phyloP scores from a whole-genome alignment of 2,888 invertebrate species.

The Coenonympha arcania region DNA sequence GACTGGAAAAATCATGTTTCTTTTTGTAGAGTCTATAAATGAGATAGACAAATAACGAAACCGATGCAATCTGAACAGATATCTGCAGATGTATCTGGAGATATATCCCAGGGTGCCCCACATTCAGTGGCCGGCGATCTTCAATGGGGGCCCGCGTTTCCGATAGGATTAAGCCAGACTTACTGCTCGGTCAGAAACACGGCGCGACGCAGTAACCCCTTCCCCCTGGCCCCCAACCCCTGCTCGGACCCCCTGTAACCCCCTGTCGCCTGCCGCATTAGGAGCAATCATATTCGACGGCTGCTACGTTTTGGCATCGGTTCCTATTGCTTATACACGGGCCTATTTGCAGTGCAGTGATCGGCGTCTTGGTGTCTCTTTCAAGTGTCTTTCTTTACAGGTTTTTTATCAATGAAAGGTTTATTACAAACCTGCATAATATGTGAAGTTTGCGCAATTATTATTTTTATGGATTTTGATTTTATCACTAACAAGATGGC shows the following conservation, averaged over 20 bases:
- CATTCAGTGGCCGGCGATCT: constrained; percentile 56
- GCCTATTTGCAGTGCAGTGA: constrained; percentile 68
- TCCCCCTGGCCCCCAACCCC: constrained; percentile 36
- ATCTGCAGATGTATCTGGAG: constrained; percentile 52
- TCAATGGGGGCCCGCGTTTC: constrained; percentile 70
- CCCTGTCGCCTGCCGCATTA: constrained; percentile 57
- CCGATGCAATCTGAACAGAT: constrained; percentile 26
- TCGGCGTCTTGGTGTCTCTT: constrained; percentile 68
- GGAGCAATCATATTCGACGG: constrained; percentile 74
- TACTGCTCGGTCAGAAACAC: constrained; percentile 73
- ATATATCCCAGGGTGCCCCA: constrained; percentile 42
- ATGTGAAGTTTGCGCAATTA: background rate
- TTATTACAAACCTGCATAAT: background rate
- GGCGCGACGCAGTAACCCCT: constrained; percentile 52
- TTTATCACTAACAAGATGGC: too few species aligned
- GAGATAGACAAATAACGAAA: constrained; percentile 5
- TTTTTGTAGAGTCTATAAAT: too few species aligned
- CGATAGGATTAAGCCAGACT: constrained; percentile 74
- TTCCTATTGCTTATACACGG: constrained; percentile 65
- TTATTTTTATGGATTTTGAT: too few species aligned
- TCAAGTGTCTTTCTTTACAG: constrained; percentile 43
- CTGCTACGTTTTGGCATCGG: constrained; percentile 71
- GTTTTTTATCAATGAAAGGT: background rate
- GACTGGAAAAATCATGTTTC: too few species aligned
- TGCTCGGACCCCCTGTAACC: constrained; percentile 40